phyloP scores from a whole-genome alignment of 2,113 vertebrate species.

The Prunella fulvescens region DNA sequence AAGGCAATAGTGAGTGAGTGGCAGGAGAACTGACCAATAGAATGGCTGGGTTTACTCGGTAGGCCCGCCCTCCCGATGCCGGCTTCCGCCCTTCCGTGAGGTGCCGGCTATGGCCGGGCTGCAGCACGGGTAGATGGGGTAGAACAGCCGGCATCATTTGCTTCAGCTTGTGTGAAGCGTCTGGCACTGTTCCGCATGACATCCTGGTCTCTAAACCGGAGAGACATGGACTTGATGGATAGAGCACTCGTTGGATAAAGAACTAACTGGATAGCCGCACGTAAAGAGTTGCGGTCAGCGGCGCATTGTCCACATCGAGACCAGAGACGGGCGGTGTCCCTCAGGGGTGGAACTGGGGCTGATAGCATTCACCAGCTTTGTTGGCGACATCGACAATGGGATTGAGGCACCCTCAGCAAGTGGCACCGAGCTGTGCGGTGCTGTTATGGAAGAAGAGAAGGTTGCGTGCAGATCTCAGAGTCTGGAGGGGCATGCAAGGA shows the following conservation, averaged over 20 bases:
- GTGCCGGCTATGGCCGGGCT: accelerated
- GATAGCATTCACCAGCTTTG: background rate
- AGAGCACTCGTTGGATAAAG: background rate
- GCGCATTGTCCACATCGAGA: background rate
- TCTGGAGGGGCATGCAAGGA: background rate
- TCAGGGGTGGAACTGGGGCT: background rate
- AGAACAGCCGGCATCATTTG: background rate
- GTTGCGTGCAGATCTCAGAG: background rate
- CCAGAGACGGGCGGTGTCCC: background rate
- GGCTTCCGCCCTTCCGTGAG: background rate
- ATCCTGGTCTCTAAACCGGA: too few species aligned
- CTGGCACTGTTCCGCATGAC: background rate
- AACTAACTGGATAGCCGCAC: background rate
- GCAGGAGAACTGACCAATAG: accelerated
- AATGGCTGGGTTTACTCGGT: accelerated
- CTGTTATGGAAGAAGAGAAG: background rate
- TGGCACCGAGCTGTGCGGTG: background rate
- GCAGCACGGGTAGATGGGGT: accelerated
- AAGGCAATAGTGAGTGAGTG: accelerated
- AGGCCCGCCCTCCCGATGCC: background rate
- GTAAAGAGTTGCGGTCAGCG: background rate
- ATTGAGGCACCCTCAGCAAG: background rate
- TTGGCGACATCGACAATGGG: background rate
- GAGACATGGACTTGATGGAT: background rate
- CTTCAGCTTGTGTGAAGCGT: background rate